Evolutionary conservation across 2,113 vertebrate genomes (phyloP).

Genomic region (Otis tarda): DNA sequence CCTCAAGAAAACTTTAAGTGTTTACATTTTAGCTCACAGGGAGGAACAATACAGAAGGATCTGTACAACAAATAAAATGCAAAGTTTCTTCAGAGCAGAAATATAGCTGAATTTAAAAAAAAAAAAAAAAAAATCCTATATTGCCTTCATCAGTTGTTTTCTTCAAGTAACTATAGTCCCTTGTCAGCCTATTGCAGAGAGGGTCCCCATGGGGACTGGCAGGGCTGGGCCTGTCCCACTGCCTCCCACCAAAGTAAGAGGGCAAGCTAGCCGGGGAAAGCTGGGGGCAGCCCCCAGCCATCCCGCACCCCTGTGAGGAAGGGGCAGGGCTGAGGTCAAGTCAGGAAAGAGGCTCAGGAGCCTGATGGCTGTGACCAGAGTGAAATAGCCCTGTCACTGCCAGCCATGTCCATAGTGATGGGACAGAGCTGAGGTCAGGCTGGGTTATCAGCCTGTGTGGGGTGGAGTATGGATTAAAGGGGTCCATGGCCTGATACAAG

Average conservation of each 20-base stretch:
- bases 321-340: background rate
- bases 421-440: background rate
- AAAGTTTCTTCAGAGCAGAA: background rate
- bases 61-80: background rate
- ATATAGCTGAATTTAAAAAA: background rate
- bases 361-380: background rate
- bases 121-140: background rate
- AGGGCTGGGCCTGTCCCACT: background rate
- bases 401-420: background rate
- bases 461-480: background rate
- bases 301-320: background rate
- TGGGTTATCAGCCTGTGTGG: accelerated
- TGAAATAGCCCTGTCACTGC: background rate
- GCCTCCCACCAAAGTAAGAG: background rate
- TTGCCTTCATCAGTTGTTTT: background rate
- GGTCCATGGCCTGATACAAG: background rate
- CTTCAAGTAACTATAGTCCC: background rate
- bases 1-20: background rate
- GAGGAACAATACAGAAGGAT: background rate
- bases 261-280: too few species aligned
- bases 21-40: background rate
- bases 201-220: background rate
- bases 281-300: background rate
- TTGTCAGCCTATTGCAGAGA: background rate
- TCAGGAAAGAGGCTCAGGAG: background rate